Evolutionary conservation across 2,888 invertebrate genomes (phyloP), one percentile per base, ranked within the genome.

Genomic region (Anoplius nigerrimus): DNA sequence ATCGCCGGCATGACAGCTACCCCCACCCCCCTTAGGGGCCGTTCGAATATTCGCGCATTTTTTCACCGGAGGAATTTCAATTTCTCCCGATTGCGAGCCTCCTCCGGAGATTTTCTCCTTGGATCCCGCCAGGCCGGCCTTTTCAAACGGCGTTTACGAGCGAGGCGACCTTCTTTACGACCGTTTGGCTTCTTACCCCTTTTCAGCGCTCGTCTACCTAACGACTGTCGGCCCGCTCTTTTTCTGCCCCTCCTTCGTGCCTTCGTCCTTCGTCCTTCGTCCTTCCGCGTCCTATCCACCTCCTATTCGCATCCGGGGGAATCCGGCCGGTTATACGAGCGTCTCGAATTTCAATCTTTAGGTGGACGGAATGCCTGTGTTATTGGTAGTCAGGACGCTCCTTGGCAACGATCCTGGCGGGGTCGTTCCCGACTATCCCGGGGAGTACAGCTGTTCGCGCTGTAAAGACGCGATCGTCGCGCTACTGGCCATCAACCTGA

Each of bases 141-240:
- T 43, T 75, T 78, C n/a, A n/a, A 34, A 73, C 75, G 62, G 72
- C 82, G 76, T 84, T 86, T 85, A 86, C 84, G 84, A 86, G 75
- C 82, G 74, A 79, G 81, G 82, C 84, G 83, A 84, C 81, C 84
- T 83, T 84, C 80, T 86, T 86, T 83, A 84, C 82, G 87, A 86
- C 71, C 82, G 71, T 82, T 83, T 82, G 79, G 76, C 82, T 82
- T 81, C 81, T 81, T 83, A 83, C 82, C 78, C 80, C 79, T 82
- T n/a, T 85, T 80, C 80, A 79, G 76, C n/a, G n/a, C 76, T 79
- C 76, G 78, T 82, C 76, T 80, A 73, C 76, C 76, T 80, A 84
- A 87, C 81, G 84, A 84, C 80, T 80, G 78, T 75, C 78, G 71
- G 74, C 75, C 75, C 74, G 74, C 62, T 56, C 48, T 63, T 58